These are phyloP conservation scores for Lithodes maja DNA, from an alignment of 2,888 invertebrate genomes.

Conservation along the genomic window DNA sequence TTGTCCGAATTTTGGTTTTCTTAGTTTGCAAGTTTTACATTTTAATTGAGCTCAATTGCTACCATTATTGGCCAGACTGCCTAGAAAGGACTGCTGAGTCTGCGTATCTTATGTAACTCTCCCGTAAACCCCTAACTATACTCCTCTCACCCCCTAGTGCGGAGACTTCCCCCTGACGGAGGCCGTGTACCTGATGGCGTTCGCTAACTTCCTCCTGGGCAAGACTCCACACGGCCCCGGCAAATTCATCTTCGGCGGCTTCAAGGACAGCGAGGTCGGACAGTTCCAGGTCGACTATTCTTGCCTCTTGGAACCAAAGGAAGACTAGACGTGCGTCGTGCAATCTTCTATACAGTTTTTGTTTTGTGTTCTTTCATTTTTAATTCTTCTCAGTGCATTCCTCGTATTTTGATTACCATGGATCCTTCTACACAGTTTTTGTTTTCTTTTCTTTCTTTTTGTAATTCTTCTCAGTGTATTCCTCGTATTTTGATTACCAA, in stretches of 20 bases:
- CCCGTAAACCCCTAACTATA: not conserved
- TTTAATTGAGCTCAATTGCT: too few relatives aligned
- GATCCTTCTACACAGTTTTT: not conserved
- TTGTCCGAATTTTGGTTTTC: too few relatives aligned
- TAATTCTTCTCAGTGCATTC: not conserved
- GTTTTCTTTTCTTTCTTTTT: too few relatives aligned
- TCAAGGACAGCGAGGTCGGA: slow-evolving; percentile 73
- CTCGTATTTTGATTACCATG: not conserved
- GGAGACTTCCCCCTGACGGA: slow-evolving; percentile 82
- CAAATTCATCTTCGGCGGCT: slow-evolving; percentile 81
- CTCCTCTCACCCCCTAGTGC: slow-evolving; percentile 77
- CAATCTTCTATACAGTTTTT: not conserved
- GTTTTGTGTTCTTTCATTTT: not conserved
- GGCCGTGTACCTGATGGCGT: slow-evolving; percentile 83
- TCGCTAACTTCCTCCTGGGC: slow-evolving; percentile 84
- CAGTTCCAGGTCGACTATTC: slow-evolving; percentile 83
- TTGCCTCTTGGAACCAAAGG: slow-evolving; percentile 60
- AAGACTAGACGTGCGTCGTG: slow-evolving; percentile 31
- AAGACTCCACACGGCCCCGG: slow-evolving; percentile 85
- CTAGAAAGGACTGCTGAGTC: too few relatives aligned
- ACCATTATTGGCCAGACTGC: too few relatives aligned
- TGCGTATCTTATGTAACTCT: too few relatives aligned
- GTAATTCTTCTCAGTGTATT: too few relatives aligned
- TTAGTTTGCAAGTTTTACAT: too few relatives aligned
- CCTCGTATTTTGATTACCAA: too few relatives aligned